phyloP scores from a whole-genome alignment of 2,113 vertebrate species.

The Pristiophorus japonicus region DNA sequence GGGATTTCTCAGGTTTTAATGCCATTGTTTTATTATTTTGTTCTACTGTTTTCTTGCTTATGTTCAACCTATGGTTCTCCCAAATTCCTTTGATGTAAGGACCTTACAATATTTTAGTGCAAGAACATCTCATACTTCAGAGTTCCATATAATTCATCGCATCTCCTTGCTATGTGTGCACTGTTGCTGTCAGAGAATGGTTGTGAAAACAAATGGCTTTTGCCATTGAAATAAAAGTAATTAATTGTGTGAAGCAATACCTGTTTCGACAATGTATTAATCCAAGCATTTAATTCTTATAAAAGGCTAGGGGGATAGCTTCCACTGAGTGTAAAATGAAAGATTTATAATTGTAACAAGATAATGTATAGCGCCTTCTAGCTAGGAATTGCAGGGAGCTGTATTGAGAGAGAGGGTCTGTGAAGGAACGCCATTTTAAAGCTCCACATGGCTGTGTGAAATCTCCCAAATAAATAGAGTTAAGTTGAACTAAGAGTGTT shows the following conservation, averaged over 20 bases:
- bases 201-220: background rate
- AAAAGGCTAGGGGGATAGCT: background rate
- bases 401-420: too few species aligned
- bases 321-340: background rate
- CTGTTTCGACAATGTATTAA: background rate
- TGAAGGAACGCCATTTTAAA: too few species aligned
- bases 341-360: too few species aligned
- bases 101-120: background rate
- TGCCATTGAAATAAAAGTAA: background rate
- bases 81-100: background rate
- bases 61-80: background rate
- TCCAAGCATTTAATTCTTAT: background rate
- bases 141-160: background rate
- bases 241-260: background rate
- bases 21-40: background rate
- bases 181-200: background rate
- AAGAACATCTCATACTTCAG: background rate
- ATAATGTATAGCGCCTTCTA: too few species aligned
- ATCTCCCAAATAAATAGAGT: too few species aligned
- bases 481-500: too few species aligned
- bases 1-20: background rate
- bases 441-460: too few species aligned
- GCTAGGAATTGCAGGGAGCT: too few species aligned
- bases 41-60: background rate
- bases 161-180: background rate